Conservation (phyloP, 2,797 vertebrate species). For the Microctenopoma stevenorrisi region DNA sequence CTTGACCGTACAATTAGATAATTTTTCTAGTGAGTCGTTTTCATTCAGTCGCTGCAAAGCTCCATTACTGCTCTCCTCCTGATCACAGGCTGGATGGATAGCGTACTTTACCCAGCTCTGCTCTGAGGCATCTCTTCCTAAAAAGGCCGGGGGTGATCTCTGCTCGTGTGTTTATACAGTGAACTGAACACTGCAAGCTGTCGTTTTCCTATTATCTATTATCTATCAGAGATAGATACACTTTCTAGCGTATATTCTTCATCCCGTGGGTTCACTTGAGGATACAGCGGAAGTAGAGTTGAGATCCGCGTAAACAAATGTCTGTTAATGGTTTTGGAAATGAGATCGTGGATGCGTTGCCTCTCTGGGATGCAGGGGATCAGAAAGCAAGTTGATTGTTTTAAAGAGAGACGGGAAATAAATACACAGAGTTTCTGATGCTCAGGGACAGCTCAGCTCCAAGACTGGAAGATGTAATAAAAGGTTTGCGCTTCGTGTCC, state of each 20-base stretch:
- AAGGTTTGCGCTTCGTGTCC: conserved; percentile 47
- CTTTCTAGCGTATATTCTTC: conserved; percentile 24
- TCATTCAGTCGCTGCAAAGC: conserved; percentile 9
- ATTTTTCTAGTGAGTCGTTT: conserved; percentile 27
- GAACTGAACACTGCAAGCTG: conserved; percentile 41
- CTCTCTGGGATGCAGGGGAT: conserved; percentile 46
- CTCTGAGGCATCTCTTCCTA: conserved; percentile 73
- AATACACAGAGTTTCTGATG: conserved; percentile 32
- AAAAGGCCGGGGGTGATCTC: conserved; percentile 73
- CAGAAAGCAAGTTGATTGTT: conserved; percentile 56
- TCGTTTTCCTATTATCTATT: conserved; percentile 58
- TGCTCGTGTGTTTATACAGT: conserved; percentile 71
- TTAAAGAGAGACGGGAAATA: conserved; percentile 54
- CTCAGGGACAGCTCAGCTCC: conserved; percentile 31
- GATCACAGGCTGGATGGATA: conserved; percentile 40
- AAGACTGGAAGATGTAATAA: conserved; percentile 43
- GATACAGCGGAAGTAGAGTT: conserved; percentile 41
- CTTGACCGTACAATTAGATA: conserved; percentile 21
- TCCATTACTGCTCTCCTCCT: conserved; percentile 24
- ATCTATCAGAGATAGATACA: conserved; percentile 22
- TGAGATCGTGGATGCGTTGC: conserved; percentile 42
- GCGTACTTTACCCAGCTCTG: conserved; percentile 38
- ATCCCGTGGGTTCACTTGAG: conserved; percentile 58
- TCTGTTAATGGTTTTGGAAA: conserved; percentile 56
- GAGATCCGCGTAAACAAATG: conserved; percentile 39